Percentiles rank a stretch among this genome's conserved stretches.
These are phyloP conservation scores for Eira barbara DNA, from an alignment of 2,113 vertebrate species.

Conservation along the genomic window DNA sequence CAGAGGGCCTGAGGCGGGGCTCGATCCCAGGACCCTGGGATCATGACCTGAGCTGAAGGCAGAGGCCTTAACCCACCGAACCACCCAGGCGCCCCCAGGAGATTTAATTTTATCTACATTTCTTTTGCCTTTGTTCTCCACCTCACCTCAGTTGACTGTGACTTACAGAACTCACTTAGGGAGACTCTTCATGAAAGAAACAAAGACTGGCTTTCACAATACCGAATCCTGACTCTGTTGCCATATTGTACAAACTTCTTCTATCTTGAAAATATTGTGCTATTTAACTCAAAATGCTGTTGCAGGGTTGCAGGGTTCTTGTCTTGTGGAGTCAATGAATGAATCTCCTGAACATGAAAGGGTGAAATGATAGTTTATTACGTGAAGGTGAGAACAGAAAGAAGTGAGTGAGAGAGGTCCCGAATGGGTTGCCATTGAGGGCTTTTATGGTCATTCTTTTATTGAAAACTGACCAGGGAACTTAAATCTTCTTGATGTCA, in stretches of 20 bases:
- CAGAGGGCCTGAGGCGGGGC: too few relatives aligned
- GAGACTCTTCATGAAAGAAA: background rate
- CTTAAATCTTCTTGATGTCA: background rate
- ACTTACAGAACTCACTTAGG: background rate
- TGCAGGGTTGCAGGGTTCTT: background rate
- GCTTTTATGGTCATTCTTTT: background rate
- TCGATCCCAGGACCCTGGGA: too few relatives aligned
- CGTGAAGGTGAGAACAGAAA: background rate
- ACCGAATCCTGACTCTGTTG: background rate
- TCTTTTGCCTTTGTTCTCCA: background rate
- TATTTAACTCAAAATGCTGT: background rate
- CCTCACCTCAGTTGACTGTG: background rate
- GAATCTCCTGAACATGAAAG: background rate
- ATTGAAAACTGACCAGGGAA: background rate
- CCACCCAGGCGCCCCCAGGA: background rate
- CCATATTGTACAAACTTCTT: background rate
- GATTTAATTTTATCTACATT: background rate
- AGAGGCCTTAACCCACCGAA: too few relatives aligned
- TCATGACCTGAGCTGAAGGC: too few relatives aligned
- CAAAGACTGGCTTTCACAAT: background rate
- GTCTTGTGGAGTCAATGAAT: background rate
- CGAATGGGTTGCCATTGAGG: background rate
- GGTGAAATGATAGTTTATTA: background rate
- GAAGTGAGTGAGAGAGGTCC: background rate
- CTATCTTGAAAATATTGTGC: background rate